Conservation (phyloP, 2,113 vertebrate genomes). For the Mirounga angustirostris region DNA sequence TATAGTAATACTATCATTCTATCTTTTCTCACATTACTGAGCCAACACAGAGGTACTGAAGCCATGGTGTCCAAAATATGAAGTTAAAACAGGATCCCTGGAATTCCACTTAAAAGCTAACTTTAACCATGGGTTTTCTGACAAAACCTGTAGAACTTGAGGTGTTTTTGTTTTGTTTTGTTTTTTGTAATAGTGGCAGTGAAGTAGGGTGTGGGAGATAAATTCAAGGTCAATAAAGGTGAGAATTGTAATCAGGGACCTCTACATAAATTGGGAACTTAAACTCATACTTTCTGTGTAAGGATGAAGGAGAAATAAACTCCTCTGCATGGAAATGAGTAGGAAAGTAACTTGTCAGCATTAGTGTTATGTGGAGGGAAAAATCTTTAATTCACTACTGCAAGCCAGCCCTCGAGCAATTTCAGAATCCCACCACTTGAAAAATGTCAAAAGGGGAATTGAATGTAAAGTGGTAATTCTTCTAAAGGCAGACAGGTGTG, state of each 20-base stretch:
- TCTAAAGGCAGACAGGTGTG: not conserved
- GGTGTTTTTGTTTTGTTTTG: not conserved
- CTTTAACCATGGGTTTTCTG: not conserved
- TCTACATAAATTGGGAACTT: not conserved
- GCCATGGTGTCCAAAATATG: not conserved
- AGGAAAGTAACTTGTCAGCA: not conserved
- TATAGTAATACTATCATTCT: not conserved
- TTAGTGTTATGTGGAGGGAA: not conserved
- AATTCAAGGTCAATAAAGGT: not conserved
- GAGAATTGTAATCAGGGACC: not conserved
- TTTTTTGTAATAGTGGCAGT: not conserved
- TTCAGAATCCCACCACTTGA: not conserved
- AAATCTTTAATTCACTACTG: not conserved
- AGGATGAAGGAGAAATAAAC: not conserved
- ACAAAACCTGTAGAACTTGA: not conserved
- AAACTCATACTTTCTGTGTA: not conserved
- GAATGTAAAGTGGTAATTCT: not conserved
- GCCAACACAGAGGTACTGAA: not conserved
- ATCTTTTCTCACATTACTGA: not conserved
- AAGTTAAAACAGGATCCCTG: not conserved
- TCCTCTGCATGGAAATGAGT: not conserved
- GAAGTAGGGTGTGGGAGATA: not conserved
- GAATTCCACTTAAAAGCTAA: not conserved
- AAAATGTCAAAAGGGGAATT: not conserved
- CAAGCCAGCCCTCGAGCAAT: not conserved